Base-by-base conservation (phyloP, 2,888 invertebrate genomes). In the Tubulanus polymorphus region DNA sequence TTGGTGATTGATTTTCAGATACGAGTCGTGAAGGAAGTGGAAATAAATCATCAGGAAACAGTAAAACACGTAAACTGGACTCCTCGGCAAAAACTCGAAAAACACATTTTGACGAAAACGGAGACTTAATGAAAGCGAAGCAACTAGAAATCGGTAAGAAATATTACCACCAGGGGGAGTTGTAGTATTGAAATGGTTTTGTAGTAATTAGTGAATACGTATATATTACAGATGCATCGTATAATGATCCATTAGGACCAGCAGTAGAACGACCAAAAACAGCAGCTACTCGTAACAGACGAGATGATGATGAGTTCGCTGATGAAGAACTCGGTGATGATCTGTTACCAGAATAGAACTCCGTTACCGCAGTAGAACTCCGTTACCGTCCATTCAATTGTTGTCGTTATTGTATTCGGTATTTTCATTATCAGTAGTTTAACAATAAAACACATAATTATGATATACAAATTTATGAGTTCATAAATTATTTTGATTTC, bases 311-410 rank as follows among this genome's bases (percentile, higher is more conserved):
- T 72, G 81, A 81, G 28, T 87, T 88, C 77, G 87, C 84, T 20
- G 85, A 88, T 73, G 88, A 88, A 71, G 87, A 87, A 76, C 80
- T 88, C 23, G 88, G 87, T 20, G 87, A 88, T 68, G 88, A 88
- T 74, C 80, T 89, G 47, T 74, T 89, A 64, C 88, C 88, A 1
- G 87, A 87, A 72, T 88, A 69, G 58, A 64, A n/a, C n/a, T n/a
- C n/a, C n/a, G n/a, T n/a, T n/a, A n/a, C n/a, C n/a, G n/a, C n/a
- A n/a, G n/a, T n/a, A n/a, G n/a, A n/a, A n/a, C n/a, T n/a, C n/a
- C n/a, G n/a, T n/a, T n/a, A n/a, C n/a, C n/a, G n/a, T n/a, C n/a
- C n/a, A n/a, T n/a, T n/a, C n/a, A n/a, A n/a, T n/a, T n/a, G n/a
- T n/a, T n/a, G n/a, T n/a, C n/a, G n/a, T n/a, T n/a, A n/a, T n/a